Evolutionary conservation across 2,888 invertebrate species (phyloP).

Genomic region (Trimorus sp.): DNA sequence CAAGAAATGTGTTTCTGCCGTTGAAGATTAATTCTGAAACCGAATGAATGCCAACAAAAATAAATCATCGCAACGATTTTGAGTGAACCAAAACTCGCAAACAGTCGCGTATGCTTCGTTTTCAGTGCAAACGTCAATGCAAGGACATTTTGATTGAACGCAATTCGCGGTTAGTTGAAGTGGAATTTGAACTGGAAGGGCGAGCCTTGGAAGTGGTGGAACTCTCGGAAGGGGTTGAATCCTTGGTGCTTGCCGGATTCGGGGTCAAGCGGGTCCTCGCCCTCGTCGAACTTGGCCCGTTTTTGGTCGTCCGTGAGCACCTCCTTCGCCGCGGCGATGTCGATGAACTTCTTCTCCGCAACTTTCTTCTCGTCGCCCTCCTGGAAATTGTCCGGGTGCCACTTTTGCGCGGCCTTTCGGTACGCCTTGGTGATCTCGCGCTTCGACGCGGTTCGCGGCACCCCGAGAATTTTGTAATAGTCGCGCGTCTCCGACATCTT

Average conservation of each 20-base stretch:
- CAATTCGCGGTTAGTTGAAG: conserved; percentile 87
- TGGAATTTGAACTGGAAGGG: conserved; percentile 99
- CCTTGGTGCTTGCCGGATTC: conserved; percentile 87
- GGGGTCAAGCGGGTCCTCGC: conserved; percentile 98
- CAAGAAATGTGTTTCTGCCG: too few species aligned
- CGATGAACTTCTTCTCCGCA: conserved; percentile 99
- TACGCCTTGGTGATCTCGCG: conserved; percentile 98
- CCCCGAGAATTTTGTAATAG: conserved; percentile 98
- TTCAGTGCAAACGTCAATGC: too few species aligned
- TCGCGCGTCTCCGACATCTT: conserved; percentile 96
- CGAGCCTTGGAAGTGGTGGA: conserved; percentile 89
- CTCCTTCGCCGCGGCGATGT: conserved; percentile 99
- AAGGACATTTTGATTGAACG: too few species aligned
- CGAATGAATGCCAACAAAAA: too few species aligned
- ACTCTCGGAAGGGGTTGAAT: conserved; percentile 87
- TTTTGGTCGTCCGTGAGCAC: conserved; percentile 96
- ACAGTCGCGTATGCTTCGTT: too few species aligned
- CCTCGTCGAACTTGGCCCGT: conserved; percentile 95
- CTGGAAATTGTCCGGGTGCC: conserved; percentile 98
- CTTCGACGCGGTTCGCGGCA: conserved; percentile 94
- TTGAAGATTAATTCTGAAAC: too few species aligned
- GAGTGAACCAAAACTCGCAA: too few species aligned
- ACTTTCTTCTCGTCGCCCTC: conserved; percentile 93
- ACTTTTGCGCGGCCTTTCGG: conserved; percentile 97
- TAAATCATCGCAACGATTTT: too few species aligned